A percentile compares a stretch with the other conserved stretches of the same genome.
Evolutionary conservation across 2,888 invertebrate species (phyloP).

Genomic region (Lasioglossum zephyrum): DNA sequence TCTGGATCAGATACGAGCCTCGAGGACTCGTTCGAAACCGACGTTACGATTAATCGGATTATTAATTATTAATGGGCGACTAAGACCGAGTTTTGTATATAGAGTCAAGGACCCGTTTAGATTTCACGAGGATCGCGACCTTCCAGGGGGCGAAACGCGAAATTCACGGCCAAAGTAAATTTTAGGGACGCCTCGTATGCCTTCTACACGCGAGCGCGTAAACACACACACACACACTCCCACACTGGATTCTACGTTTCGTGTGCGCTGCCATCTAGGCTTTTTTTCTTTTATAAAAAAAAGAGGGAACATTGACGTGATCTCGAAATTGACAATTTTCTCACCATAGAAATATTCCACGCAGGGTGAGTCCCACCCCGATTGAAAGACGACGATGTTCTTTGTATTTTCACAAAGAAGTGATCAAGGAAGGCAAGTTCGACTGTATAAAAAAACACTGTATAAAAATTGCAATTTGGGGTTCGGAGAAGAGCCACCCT

Average conservation of each 20-base stretch:
- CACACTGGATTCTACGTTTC: not conserved
- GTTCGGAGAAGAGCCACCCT: conserved; percentile 24
- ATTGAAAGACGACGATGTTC: not conserved
- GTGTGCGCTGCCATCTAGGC: not conserved
- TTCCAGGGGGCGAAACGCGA: conserved; percentile 25
- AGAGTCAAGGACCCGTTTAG: not conserved
- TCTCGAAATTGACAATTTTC: not conserved
- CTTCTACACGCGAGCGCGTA: conserved; percentile 38
- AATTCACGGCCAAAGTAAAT: conserved; percentile 69
- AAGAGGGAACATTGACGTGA: not conserved
- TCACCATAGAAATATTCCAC: not conserved
- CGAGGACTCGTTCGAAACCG: not conserved
- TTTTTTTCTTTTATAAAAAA: not conserved
- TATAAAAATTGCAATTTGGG: not conserved
- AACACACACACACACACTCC: not conserved
- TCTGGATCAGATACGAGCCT: not conserved
- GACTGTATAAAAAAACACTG: not conserved
- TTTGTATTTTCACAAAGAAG: not conserved
- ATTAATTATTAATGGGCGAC: conserved; percentile 2
- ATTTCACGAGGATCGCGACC: not conserved
- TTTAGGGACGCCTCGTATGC: conserved; percentile 63
- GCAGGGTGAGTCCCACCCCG: not conserved
- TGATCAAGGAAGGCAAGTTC: not conserved
- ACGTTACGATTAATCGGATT: not conserved
- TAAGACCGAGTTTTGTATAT: conserved; percentile 40